phyloP scores from a whole-genome alignment of 2,888 invertebrate genomes.

The Agapostemon virescens region DNA sequence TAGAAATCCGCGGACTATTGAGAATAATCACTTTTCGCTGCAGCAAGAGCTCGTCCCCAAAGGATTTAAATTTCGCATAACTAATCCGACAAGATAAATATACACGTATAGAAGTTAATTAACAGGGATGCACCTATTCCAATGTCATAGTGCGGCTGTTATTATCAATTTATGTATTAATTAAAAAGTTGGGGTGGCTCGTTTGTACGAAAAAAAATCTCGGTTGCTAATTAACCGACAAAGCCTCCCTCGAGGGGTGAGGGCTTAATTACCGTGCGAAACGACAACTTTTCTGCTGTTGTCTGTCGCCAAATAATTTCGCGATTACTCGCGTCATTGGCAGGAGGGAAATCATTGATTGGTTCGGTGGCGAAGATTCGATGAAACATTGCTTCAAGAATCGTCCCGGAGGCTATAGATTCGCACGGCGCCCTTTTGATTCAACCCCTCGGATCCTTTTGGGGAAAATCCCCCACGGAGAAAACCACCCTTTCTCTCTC shows the following conservation, averaged over 20 bases:
- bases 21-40: too few relatives aligned
- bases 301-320: background rate
- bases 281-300: background rate
- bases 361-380: slow-evolving; percentile 31
- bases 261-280: background rate
- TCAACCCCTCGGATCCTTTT: slow-evolving; percentile 47
- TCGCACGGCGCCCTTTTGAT: slow-evolving; percentile 20
- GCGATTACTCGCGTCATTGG: background rate
- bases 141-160: background rate
- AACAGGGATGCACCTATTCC: background rate
- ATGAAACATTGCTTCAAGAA: slow-evolving; percentile 31
- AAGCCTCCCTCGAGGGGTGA: background rate
- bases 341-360: background rate
- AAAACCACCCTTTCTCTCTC: slow-evolving; percentile 43
- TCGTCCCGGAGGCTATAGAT: slow-evolving; percentile 19
- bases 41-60: background rate
- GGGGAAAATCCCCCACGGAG: slow-evolving; percentile 45
- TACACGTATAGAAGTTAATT: background rate
- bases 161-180: slow-evolving; percentile 18
- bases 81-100: background rate
- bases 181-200: background rate
- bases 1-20: too few relatives aligned
- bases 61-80: background rate
- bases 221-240: slow-evolving; percentile 5
- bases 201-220: background rate